Base-by-base conservation (phyloP, 2,888 invertebrate species). In the Tiliacea aurago region DNA sequence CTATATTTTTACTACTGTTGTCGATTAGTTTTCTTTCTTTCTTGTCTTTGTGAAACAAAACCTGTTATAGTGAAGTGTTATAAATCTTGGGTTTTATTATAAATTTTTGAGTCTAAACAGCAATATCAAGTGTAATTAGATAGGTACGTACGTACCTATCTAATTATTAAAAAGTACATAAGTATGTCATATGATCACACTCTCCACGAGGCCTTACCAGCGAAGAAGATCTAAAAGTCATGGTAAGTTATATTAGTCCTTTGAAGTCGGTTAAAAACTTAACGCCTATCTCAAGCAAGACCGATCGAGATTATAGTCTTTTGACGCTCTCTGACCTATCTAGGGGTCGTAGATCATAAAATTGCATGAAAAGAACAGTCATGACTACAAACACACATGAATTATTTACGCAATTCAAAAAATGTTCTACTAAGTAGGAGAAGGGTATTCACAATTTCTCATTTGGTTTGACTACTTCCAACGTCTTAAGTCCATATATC, bases 401-500 rank as follows among this genome's bases (percentile, higher is more conserved):
- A 76, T 10, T 41, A 65, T n/a, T n/a, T n/a, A n/a, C n/a, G n/a
- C n/a, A 18, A 43, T 1, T 13, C 33, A 76, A 76, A 49, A 76
- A 49, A 49, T 9, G 7, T 20, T 51, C n/a, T 43, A 23, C 0
- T 59, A 23, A 2, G 15, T n/a, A 23, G 70, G 56, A 28, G 2
- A 53, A 56, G 74, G 80, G 84, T 70, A 70, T 63, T 83, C 13
- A 73, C 67, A 23, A 58, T 58, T 62, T 33, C 70, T 49, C 15
- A 49, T 0, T n/a, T 33, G 1, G 13, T 28, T 33, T 43, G 18
- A 20, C 15, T 9, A 53, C 10, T 53, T 13, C 49, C n/a, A 59
- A 71, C 18, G 59, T 82, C 41, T 61, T 11, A 80, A 79, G 69
- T 70, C 45, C 71, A 70, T 51, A n/a, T 51, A 28, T 63, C 43